Conservation (phyloP, 2,888 invertebrate species). For the Pyralis farinalis region DNA sequence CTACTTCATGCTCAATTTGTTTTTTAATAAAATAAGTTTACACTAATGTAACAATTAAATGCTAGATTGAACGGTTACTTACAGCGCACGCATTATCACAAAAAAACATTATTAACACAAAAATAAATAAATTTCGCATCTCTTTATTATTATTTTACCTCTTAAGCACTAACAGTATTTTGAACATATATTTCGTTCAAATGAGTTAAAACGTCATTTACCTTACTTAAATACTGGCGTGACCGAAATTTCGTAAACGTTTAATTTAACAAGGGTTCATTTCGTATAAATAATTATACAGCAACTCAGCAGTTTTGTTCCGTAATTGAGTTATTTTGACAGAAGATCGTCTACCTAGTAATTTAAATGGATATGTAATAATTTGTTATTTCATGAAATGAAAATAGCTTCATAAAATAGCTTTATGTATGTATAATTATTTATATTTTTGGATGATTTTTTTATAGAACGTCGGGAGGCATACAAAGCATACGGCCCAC, state of each 20-base stretch:
- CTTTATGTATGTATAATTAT: too few species aligned
- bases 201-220: background rate
- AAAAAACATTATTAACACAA: constrained; percentile 18
- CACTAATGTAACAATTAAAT: too few species aligned
- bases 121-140: constrained; percentile 6
- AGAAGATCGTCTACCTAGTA: background rate
- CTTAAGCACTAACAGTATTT: background rate
- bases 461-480: too few species aligned
- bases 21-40: too few species aligned
- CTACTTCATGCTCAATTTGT: too few species aligned
- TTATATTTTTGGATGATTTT: too few species aligned
- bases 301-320: background rate
- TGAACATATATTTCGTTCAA: background rate
- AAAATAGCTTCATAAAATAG: too few species aligned
- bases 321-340: background rate
- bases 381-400: too few species aligned
- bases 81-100: constrained; percentile 33
- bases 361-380: background rate
- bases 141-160: background rate
- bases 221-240: background rate
- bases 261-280: background rate
- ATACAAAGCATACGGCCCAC: too few species aligned
- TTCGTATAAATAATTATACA: background rate
- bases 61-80: constrained; percentile 24
- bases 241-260: background rate